Evolutionary conservation across 2,797 vertebrate species (phyloP).

Genomic region (Myiotriccus ornatus): DNA sequence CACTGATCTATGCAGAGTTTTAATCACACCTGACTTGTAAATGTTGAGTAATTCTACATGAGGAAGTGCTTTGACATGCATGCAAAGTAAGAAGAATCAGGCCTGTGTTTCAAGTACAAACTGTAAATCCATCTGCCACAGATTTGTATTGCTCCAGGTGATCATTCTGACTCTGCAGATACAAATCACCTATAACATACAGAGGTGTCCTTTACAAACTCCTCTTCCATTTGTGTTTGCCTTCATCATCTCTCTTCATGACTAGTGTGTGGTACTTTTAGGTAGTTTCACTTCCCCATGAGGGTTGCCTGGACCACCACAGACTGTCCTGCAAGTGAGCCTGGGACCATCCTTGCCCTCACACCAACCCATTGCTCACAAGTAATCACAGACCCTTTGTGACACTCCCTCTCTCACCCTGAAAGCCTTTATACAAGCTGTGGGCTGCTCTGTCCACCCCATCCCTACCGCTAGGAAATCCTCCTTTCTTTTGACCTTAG

Average conservation of each 20-base stretch:
- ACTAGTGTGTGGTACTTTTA: background rate
- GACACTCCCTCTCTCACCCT: background rate
- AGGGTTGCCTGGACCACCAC: background rate
- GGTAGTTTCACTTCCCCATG: background rate
- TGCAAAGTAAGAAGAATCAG: background rate
- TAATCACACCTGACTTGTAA: background rate
- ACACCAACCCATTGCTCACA: background rate
- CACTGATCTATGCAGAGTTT: background rate
- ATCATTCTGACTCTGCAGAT: background rate
- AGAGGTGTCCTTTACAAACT: background rate
- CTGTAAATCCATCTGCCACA: background rate
- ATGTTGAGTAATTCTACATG: background rate
- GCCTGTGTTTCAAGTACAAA: background rate
- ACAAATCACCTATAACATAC: background rate
- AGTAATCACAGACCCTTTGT: background rate
- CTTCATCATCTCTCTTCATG: background rate
- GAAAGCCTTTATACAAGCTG: background rate
- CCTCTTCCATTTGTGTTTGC: background rate
- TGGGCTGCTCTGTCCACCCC: background rate
- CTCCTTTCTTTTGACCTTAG: background rate
- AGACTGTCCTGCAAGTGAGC: background rate
- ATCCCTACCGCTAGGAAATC: background rate
- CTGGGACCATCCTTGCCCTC: background rate
- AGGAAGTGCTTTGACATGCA: background rate
- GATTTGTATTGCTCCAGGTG: background rate